phyloP scores from a whole-genome alignment of 2,113 vertebrate species.

The Nicator chloris region DNA sequence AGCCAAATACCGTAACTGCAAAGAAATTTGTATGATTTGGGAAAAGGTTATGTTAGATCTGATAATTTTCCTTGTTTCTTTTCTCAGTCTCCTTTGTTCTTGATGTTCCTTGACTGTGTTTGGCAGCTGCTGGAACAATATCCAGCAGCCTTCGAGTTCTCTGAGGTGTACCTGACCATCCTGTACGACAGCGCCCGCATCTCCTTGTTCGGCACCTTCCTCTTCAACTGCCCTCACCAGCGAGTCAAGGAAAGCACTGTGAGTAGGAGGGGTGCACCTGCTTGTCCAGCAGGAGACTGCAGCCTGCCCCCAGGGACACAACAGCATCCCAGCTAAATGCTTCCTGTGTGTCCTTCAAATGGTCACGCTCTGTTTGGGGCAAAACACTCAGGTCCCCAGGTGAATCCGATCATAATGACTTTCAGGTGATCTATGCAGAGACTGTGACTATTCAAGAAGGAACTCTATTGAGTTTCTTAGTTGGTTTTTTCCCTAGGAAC shows the following conservation, averaged over 20 bases:
- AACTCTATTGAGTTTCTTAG: background rate
- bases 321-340: background rate
- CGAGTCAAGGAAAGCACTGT: slow-evolving; percentile 87
- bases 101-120: slow-evolving; percentile 93
- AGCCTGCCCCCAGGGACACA: background rate
- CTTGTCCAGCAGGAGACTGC: background rate
- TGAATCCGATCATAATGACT: background rate
- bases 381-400: background rate
- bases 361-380: background rate
- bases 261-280: background rate
- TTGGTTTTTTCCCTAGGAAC: background rate
- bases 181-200: slow-evolving; percentile 90
- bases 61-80: background rate
- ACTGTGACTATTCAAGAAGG: background rate
- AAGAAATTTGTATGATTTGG: background rate
- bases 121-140: slow-evolving; percentile 96
- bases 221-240: slow-evolving; percentile 92
- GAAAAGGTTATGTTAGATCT: background rate
- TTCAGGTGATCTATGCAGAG: background rate
- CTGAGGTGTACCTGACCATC: slow-evolving; percentile 88
- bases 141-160: slow-evolving; percentile 94
- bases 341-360: background rate
- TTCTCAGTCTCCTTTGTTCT: slow-evolving; percentile 87
- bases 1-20: background rate
- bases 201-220: slow-evolving; percentile 93